Evolutionary conservation across 2,888 invertebrate genomes (phyloP).

Genomic region (Antheraea assamensis): DNA sequence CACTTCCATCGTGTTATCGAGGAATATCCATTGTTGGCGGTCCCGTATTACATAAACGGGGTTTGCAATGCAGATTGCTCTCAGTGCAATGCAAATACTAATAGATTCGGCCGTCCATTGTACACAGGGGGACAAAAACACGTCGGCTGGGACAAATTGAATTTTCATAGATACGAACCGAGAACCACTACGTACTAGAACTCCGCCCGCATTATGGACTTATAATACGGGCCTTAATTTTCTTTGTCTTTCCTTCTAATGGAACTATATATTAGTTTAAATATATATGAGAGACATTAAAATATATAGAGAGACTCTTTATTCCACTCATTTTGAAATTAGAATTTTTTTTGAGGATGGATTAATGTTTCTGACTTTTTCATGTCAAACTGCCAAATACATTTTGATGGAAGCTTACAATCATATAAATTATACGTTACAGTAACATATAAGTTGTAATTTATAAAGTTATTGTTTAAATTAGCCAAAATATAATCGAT

Average conservation of each 20-base stretch:
- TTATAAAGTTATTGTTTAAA: too few species aligned
- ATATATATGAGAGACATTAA: not conserved
- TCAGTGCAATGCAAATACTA: slow-evolving; percentile 70
- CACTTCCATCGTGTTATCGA: slow-evolving; percentile 18
- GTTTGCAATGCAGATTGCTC: slow-evolving; percentile 77
- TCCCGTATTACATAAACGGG: slow-evolving; percentile 55
- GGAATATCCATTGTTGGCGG: slow-evolving; percentile 27
- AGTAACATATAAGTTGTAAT: too few species aligned
- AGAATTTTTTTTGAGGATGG: too few species aligned
- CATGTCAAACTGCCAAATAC: too few species aligned
- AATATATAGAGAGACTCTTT: not conserved
- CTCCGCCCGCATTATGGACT: slow-evolving; percentile 30
- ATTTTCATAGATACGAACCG: slow-evolving; percentile 66
- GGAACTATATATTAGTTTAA: not conserved
- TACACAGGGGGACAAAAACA: slow-evolving; percentile 62
- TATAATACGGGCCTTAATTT: slow-evolving; percentile 36
- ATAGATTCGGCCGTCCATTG: slow-evolving; percentile 54
- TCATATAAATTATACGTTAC: too few species aligned
- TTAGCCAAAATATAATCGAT: too few species aligned
- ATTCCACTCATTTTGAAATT: too few species aligned
- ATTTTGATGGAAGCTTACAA: too few species aligned
- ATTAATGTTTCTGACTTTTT: too few species aligned
- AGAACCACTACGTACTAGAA: slow-evolving; percentile 19
- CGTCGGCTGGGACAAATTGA: slow-evolving; percentile 61
- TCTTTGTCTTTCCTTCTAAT: slow-evolving; percentile 22